phyloP scores from a whole-genome alignment of 2,888 invertebrate genomes.

The Sepioteuthis lessoniana region DNA sequence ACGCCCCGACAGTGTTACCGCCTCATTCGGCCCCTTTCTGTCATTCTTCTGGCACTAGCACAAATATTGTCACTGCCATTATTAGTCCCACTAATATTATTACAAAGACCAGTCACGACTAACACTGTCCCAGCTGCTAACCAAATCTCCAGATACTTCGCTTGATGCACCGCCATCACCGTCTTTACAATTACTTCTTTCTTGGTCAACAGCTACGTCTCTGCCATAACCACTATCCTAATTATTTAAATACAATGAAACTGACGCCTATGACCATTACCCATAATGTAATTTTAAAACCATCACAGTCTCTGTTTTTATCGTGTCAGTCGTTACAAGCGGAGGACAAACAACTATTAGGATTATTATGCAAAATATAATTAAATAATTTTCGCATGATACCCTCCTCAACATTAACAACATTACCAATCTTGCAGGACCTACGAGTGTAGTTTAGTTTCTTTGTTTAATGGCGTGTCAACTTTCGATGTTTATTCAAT shows the following conservation, averaged over 20 bases:
- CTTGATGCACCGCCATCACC: background rate
- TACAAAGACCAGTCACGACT: background rate
- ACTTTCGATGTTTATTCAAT: no score
- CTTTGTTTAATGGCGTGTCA: no score
- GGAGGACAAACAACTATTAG: background rate
- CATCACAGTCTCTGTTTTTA: background rate
- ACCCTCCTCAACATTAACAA: no score
- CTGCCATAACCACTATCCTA: background rate
- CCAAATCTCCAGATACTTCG: background rate
- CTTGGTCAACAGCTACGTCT: background rate
- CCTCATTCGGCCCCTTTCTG: background rate
- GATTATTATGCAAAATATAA: no score
- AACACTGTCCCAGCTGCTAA: background rate
- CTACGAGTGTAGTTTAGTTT: no score
- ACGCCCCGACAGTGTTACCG: background rate
- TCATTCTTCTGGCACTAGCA: background rate
- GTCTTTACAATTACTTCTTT: background rate
- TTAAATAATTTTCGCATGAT: no score
- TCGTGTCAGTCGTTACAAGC: background rate
- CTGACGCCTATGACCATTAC: background rate
- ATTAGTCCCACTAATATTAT: background rate
- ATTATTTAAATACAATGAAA: background rate
- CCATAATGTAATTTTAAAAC: background rate
- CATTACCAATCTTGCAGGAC: no score
- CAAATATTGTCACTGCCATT: background rate